phyloP scores from a whole-genome alignment of 2,797 vertebrate genomes.

The Danio tinwini region DNA sequence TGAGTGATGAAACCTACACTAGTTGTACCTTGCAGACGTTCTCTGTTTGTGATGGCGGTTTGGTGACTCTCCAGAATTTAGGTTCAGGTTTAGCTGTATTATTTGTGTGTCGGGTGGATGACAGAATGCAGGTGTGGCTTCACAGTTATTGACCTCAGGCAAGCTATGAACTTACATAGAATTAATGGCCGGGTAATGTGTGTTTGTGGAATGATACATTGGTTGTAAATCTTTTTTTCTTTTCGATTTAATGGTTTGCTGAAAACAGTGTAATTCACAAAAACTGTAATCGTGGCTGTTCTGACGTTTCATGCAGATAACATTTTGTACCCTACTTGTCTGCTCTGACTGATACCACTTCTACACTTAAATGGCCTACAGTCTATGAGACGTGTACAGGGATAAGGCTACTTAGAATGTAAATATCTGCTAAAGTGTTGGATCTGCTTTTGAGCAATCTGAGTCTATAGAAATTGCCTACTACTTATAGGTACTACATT shows the following conservation, averaged over 20 bases:
- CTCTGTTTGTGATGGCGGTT: background rate
- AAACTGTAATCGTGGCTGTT: background rate
- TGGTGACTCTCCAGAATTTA: background rate
- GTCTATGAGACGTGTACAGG: too few relatives aligned
- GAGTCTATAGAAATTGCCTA: too few relatives aligned
- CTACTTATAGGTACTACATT: too few relatives aligned
- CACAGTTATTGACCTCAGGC: slow-evolving; percentile 11
- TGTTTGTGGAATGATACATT: background rate
- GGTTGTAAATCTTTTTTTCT: background rate
- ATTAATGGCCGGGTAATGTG: background rate
- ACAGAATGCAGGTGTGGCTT: slow-evolving; percentile 28
- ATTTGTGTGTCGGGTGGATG: background rate
- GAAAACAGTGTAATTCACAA: background rate
- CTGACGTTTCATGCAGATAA: background rate
- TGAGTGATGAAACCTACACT: background rate
- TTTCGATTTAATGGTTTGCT: background rate
- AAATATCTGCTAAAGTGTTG: too few relatives aligned
- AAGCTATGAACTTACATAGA: background rate
- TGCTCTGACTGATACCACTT: slow-evolving; percentile 18
- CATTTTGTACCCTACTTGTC: background rate
- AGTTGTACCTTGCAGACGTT: background rate
- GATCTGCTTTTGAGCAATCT: too few relatives aligned
- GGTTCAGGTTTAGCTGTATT: background rate
- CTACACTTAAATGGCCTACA: background rate
- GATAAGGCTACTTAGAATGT: too few relatives aligned